Percentiles rank a stretch among this genome's conserved stretches.
Conservation (phyloP, 2,888 invertebrate species). For the Lomographa bimaculata region DNA sequence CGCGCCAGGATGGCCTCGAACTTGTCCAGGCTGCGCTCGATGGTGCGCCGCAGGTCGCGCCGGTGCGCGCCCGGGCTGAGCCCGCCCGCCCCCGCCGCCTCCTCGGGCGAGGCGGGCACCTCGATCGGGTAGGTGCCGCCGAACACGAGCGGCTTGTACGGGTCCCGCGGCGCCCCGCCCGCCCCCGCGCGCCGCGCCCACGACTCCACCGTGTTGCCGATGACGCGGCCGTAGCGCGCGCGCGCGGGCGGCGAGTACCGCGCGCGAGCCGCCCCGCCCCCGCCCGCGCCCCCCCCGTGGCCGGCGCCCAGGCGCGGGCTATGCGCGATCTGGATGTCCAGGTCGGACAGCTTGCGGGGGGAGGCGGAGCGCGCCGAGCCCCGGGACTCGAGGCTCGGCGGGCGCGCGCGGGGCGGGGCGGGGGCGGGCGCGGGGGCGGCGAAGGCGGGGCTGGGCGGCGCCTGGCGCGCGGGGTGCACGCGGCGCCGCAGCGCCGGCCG, state of each 20-base stretch:
- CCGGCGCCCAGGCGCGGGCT: slow-evolving; percentile 38
- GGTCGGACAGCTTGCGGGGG: slow-evolving; percentile 42
- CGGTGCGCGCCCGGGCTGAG: slow-evolving; percentile 36
- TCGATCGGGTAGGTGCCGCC: slow-evolving; percentile 95
- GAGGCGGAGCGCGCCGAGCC: slow-evolving; percentile 21
- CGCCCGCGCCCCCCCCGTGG: slow-evolving; percentile 22
- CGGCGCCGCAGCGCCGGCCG: slow-evolving; percentile 36
- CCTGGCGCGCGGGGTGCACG: slow-evolving; percentile 32
- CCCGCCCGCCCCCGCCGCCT: slow-evolving; percentile 17
- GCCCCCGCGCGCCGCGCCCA: slow-evolving; percentile 78
- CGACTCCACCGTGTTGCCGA: slow-evolving; percentile 85
- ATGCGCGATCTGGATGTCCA: slow-evolving; percentile 53
- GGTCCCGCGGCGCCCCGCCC: slow-evolving; percentile 47
- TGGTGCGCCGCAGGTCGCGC: slow-evolving; percentile 55
- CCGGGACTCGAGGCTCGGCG: slow-evolving; percentile 7
- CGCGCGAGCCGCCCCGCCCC: slow-evolving; percentile 13
- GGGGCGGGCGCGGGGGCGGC: slow-evolving; percentile 15
- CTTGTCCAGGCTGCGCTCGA: slow-evolving; percentile 76
- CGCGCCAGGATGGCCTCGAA: slow-evolving; percentile 65
- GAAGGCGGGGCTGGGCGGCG: slow-evolving; percentile 14
- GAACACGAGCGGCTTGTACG: slow-evolving; percentile 88
- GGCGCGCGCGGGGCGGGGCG: slow-evolving; percentile 15
- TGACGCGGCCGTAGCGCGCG: slow-evolving; percentile 66
- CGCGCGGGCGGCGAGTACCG: slow-evolving; percentile 30
- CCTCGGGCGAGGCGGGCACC: slow-evolving; percentile 78